Percentiles rank a stretch among this genome's conserved stretches.
Conservation (phyloP, 2,888 invertebrate genomes). For the Mesorhabditis sp. region DNA sequence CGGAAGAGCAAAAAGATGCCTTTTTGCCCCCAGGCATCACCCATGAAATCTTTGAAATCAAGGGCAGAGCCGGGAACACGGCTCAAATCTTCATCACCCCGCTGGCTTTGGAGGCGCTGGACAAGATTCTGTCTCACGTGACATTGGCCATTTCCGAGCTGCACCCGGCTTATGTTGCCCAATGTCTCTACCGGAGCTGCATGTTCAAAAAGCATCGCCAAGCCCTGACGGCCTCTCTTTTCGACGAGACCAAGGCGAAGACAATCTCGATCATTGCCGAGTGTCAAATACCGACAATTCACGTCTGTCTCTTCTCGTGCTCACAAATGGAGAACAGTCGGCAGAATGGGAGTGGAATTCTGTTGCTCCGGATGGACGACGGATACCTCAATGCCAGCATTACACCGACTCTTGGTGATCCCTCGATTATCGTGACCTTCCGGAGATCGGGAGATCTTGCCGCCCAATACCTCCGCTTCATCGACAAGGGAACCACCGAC, state of each 20-base stretch:
- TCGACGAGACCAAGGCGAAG: conserved; percentile 15
- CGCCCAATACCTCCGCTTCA: conserved; percentile 2
- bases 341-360: too few relatives aligned
- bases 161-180: conserved; percentile 45
- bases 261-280: conserved; percentile 9
- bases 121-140: conserved; percentile 26
- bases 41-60: too few relatives aligned
- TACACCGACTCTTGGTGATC: too few relatives aligned
- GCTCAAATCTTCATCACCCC: conserved; percentile 45
- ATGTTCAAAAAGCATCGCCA: conserved; percentile 39
- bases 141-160: conserved; percentile 19
- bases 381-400: too few relatives aligned
- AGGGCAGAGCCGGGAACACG: too few relatives aligned
- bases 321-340: neutral
- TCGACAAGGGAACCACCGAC: neutral
- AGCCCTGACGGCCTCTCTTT: conserved; percentile 40
- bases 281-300: conserved; percentile 12
- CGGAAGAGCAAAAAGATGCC: too few relatives aligned
- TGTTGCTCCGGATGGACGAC: too few relatives aligned
- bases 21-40: too few relatives aligned
- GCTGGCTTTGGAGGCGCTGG: conserved; percentile 39
- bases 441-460: neutral
- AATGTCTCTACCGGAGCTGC: conserved; percentile 43
- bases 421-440: neutral
- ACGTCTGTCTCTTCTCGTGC: conserved; percentile 7